Percentiles rank a stretch among this genome's conserved stretches.
These are phyloP conservation scores for Teleogryllus oceanicus DNA, from an alignment of 2,888 invertebrate genomes.

Conservation along the genomic window DNA sequence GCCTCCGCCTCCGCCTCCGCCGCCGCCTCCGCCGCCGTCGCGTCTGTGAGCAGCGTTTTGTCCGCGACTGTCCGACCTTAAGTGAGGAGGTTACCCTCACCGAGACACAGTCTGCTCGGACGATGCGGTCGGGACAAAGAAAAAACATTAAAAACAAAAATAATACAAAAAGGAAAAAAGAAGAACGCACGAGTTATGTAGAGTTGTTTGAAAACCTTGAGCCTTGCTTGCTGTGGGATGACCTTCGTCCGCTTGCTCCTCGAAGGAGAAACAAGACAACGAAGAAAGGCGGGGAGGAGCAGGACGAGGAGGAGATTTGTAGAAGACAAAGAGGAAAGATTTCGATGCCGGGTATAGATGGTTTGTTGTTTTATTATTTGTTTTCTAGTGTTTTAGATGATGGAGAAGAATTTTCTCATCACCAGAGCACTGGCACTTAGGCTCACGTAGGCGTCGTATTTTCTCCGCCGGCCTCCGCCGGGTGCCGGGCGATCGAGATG, in stretches of 20 bases:
- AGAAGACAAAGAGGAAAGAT: conserved; percentile 5
- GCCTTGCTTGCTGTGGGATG: conserved; percentile 32
- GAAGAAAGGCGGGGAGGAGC: conserved; percentile 18
- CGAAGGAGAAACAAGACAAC: conserved; percentile 24
- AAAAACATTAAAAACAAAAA: conserved; percentile 27
- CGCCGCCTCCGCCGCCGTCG: too few species aligned
- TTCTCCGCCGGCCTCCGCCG: background rate
- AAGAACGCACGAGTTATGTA: conserved; percentile 35
- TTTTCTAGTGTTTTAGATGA: background rate
- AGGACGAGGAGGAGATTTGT: background rate
- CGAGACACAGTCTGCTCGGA: conserved; percentile 19
- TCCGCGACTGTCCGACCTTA: conserved; percentile 31
- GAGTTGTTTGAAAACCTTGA: conserved; percentile 33
- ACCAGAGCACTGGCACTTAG: background rate
- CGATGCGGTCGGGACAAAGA: conserved; percentile 26
- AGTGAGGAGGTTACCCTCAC: conserved; percentile 30
- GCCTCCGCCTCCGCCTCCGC: too few species aligned
- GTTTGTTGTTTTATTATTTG: background rate
- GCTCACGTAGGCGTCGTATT: too few species aligned
- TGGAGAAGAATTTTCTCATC: conserved; percentile 9
- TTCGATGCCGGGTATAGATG: background rate
- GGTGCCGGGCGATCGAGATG: background rate
- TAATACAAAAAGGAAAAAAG: conserved; percentile 30
- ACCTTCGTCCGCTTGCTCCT: conserved; percentile 34
- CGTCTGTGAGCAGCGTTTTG: conserved; percentile 20